phyloP scores from a whole-genome alignment of 2,888 invertebrate species.

The Mechanitis mazaeus region DNA sequence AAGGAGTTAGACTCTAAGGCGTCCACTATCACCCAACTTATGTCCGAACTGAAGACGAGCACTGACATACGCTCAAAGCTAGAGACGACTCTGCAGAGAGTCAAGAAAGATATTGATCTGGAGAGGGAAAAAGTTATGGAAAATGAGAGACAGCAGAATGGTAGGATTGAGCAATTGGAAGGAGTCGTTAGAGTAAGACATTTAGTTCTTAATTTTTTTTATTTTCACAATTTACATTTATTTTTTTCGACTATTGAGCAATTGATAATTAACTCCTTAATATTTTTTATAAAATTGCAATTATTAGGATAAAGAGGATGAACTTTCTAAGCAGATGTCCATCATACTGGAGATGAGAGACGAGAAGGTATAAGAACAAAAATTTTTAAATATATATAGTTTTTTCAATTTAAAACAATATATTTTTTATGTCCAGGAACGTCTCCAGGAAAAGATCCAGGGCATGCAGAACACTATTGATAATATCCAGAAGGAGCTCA shows the following conservation, averaged over 20 bases:
- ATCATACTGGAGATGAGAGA: slow-evolving; percentile 45
- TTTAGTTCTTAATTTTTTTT: slow-evolving; percentile 8
- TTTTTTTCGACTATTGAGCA: too few species aligned
- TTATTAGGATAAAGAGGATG: slow-evolving; percentile 47
- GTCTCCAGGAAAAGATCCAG: slow-evolving; percentile 46
- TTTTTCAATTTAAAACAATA: too few species aligned
- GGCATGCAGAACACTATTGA: slow-evolving; percentile 53
- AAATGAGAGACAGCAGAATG: slow-evolving; percentile 33
- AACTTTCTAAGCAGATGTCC: slow-evolving; percentile 44
- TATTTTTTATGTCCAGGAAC: slow-evolving; percentile 36
- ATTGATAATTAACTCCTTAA: too few species aligned
- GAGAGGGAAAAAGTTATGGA: slow-evolving; percentile 35
- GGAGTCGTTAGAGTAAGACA: slow-evolving; percentile 34
- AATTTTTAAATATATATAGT: too few species aligned
- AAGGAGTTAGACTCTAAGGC: slow-evolving; percentile 40
- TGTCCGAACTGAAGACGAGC: slow-evolving; percentile 40
- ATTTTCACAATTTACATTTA: not conserved
- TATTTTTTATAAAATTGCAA: not conserved
- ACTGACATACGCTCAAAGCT: slow-evolving; percentile 36
- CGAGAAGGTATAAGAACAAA: slow-evolving; percentile 44
- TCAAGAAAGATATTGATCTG: slow-evolving; percentile 34
- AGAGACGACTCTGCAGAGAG: slow-evolving; percentile 34
- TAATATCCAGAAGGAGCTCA: slow-evolving; percentile 57
- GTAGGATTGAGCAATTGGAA: slow-evolving; percentile 37
- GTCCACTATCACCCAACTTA: slow-evolving; percentile 39